Evolutionary conservation across 2,113 vertebrate genomes (phyloP).

Genomic region (Melozone crissalis): DNA sequence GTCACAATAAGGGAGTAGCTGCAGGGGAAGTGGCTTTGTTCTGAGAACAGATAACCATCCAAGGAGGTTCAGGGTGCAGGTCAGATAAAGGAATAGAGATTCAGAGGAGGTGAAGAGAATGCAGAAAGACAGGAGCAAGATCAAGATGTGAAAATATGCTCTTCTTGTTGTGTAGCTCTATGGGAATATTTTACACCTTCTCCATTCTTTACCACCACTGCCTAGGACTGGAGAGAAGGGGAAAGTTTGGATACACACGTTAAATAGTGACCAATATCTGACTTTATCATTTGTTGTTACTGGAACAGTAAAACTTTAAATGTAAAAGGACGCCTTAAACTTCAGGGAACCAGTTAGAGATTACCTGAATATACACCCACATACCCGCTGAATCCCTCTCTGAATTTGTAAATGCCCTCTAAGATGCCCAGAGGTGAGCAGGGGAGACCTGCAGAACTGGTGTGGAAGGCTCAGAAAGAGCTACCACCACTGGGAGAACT

Average conservation of each 20-base stretch:
- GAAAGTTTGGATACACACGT: background rate
- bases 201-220: background rate
- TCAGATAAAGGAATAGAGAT: background rate
- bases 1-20: background rate
- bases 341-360: background rate
- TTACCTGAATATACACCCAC: background rate
- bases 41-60: background rate
- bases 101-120: background rate
- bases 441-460: background rate
- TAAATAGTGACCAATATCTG: background rate
- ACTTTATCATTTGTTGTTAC: background rate
- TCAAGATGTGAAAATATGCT: background rate
- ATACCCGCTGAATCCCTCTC: background rate
- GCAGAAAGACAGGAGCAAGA: background rate
- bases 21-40: background rate
- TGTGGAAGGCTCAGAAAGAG: background rate
- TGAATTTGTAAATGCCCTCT: background rate
- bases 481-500: background rate
- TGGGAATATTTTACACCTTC: background rate
- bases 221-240: fast-evolving
- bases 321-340: background rate
- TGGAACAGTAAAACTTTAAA: background rate
- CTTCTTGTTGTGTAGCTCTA: background rate
- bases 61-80: background rate
- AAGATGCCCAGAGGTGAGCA: background rate